Evolutionary conservation across 2,797 vertebrate genomes (phyloP), one percentile per base, ranked within the genome.

Genomic region (Borostomias antarcticus): DNA sequence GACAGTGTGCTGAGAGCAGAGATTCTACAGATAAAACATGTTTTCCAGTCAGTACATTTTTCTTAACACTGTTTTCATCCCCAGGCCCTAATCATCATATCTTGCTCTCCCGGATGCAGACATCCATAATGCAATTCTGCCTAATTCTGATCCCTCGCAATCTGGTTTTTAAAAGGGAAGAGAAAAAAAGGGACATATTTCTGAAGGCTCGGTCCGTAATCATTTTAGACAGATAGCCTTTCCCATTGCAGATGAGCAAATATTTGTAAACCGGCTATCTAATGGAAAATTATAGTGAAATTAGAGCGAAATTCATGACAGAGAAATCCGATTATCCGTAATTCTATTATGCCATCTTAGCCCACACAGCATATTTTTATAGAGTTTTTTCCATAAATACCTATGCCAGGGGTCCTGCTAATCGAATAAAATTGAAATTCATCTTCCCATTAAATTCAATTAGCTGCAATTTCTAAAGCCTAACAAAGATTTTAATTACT

Each of bases 401-500:
- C 96, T 97, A 98, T 99, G 96, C 97, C 97, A 98, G 96, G 96
- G 96, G 96, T 98, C 96, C 90, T 88, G 91, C 94, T 98, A 99
- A 99, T 99, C 97, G 95, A 99, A 99, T 99, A 96, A 98, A 97
- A 98, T 97, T 98, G 97, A 99, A 98, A 98, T 98, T 98, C 96
- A 99, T 99, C 97, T 98, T 96, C 95, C 96, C 95, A 98, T 99
- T 98, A 98, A 99, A 98, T 98, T 98, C 95, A 98, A 98, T 99
- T 98, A 98, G 94, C 90, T 85, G 93, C 96, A 97, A 98, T 98
- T 98, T 98, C 96, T 96, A 98, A 98, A 99, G 95, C 96, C 96
- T 99, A 99, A 98, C 96, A 98, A 97, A 98, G 96, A 99, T 98
- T 99, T 99, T 98, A 99, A 98, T 99, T 99, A 98, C 96, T 98